Evolutionary conservation across 1,140 invertebrate genomes (phyloP).

Genomic region (Sitodiplosis mosellana): DNA sequence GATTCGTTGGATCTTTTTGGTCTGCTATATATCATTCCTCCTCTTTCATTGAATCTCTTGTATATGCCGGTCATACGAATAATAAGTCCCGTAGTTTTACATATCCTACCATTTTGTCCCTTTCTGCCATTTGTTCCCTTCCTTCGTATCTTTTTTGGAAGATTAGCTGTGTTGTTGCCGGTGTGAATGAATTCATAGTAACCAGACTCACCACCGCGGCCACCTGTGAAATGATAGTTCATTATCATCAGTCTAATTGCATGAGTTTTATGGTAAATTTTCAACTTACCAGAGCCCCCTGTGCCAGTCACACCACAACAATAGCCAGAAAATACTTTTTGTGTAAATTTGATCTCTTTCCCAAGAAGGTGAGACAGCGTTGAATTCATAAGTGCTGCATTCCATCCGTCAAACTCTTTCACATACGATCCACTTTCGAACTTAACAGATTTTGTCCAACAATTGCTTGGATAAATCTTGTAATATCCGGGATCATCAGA

Average conservation of each 20-base stretch:
- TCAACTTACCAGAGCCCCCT: neutral
- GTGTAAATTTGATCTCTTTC: neutral
- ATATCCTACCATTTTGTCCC: neutral
- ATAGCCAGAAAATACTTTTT: neutral
- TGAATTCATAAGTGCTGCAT: neutral
- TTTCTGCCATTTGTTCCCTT: neutral
- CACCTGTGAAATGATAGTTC: neutral
- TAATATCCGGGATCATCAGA: neutral
- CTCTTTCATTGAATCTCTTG: neutral
- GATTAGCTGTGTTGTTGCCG: neutral
- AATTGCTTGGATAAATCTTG: too few species aligned
- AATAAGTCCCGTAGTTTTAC: neutral
- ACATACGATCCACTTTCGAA: neutral
- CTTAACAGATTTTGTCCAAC: too few species aligned
- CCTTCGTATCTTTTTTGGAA: neutral
- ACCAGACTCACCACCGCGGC: neutral
- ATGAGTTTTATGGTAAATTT: neutral
- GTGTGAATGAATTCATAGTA: neutral
- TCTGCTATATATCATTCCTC: neutral
- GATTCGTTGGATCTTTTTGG: neutral
- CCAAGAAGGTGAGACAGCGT: neutral
- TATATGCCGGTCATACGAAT: neutral
- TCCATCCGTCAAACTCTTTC: neutral
- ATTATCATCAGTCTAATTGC: too few species aligned
- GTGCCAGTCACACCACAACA: neutral